phyloP scores from a whole-genome alignment of 2,888 invertebrate species.

The Nemotelus nigrinus region DNA sequence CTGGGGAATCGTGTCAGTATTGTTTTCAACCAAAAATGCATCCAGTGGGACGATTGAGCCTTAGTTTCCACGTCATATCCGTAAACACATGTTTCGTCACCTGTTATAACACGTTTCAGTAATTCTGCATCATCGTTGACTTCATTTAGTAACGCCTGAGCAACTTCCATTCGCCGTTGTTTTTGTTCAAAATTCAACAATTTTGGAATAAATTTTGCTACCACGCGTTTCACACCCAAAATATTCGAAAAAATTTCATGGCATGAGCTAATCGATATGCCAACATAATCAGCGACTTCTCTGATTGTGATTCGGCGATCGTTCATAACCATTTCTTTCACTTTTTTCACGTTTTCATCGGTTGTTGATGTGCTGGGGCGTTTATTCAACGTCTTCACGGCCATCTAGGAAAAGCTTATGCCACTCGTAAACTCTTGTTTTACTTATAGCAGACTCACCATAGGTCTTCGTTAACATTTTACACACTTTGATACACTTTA shows the following conservation, averaged over 20 bases:
- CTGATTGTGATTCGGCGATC: neutral
- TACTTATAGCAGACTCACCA: neutral
- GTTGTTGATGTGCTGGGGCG: neutral
- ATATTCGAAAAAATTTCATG: neutral
- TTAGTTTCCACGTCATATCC: neutral
- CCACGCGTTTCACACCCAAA: slow-evolving; percentile 36
- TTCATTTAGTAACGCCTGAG: slow-evolving; percentile 33
- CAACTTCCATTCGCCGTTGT: slow-evolving; percentile 32
- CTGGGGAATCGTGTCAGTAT: neutral
- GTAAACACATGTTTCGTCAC: neutral
- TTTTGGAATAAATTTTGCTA: slow-evolving; percentile 43
- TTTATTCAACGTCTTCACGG: slow-evolving; percentile 2
- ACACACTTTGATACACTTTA: slow-evolving; percentile 1
- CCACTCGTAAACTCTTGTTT: slow-evolving; percentile 4
- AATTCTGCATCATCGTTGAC: slow-evolving; percentile 39
- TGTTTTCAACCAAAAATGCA: slow-evolving; percentile 9
- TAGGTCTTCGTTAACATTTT: neutral
- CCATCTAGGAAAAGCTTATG: neutral
- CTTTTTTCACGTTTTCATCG: slow-evolving; percentile 1
- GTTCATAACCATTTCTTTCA: slow-evolving; percentile 19
- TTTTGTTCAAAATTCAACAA: slow-evolving; percentile 46
- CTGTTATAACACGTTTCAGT: slow-evolving; percentile 24
- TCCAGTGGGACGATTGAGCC: slow-evolving; percentile 10
- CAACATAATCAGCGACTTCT: neutral
- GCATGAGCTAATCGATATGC: slow-evolving; percentile 44